Conservation (phyloP, 2,113 vertebrate genomes). For the Pteruthius melanotis region DNA sequence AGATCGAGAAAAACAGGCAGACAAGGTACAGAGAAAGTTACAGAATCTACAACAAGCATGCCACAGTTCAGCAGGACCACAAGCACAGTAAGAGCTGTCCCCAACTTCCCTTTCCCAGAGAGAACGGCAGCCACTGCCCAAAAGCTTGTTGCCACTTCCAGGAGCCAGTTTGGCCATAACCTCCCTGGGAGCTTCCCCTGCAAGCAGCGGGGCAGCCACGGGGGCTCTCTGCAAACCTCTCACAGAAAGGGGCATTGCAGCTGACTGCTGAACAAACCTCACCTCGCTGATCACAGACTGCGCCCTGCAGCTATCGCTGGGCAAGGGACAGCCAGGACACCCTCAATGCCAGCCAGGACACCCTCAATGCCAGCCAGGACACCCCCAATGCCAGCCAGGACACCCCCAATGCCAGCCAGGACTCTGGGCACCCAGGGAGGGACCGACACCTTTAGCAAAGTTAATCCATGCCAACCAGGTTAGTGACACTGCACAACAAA, state of each 20-base stretch:
- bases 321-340: neutral
- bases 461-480: neutral
- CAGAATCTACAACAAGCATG: neutral
- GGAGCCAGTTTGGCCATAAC: neutral
- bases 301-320: accelerated
- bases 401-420: neutral
- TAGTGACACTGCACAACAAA: neutral
- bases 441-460: neutral
- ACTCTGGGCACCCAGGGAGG: neutral
- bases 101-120: neutral
- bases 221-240: neutral
- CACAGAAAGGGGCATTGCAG: neutral
- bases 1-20: conserved; percentile 3
- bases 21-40: conserved; percentile 22
- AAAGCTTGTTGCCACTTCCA: conserved; percentile 34
- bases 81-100: neutral
- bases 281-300: neutral
- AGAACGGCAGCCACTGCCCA: neutral
- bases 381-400: neutral
- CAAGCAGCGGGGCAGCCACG: neutral
- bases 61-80: neutral
- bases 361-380: too few species aligned
- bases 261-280: neutral
- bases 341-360: too few species aligned
- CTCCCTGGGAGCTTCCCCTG: neutral